Base-by-base conservation (phyloP, 1,140 invertebrate genomes). In the Hylaeus volcanicus region DNA sequence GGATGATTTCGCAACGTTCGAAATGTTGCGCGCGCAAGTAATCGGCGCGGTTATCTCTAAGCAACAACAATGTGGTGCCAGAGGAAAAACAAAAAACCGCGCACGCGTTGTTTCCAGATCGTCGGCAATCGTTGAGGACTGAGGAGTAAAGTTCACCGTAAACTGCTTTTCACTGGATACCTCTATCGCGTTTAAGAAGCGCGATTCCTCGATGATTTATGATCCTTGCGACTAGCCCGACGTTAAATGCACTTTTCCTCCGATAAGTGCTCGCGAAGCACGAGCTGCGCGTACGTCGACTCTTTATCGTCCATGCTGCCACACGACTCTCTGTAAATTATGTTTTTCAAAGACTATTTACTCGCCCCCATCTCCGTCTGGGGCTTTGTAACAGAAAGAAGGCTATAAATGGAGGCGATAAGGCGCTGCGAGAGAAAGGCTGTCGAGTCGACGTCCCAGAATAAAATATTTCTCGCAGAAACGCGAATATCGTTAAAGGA, bases 221-320 rank as follows among this genome's bases (percentile, higher is more conserved):
- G 58, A 12, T 14, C 37, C 37, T 55, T 58, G 41, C 55, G 63
- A 55, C 78, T 66, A 72, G 60, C 69, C 72, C 55, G 51, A 82
- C 69, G 72, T 81, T 79, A 86, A 86, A 37, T 75, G 68, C 53
- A 68, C 9, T 86, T 82, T 79, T 86, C 37, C 15, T 9, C 12
- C 15, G 78, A 84, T 82, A 84, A 79, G 5, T 9, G 48, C n/a
- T 14, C 39, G 5, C 45, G 55, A 41, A 86, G 85, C 82, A 77
- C 82, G 82, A 86, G 85, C 82, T 84, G 79, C 79, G 86, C 82
- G 85, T 74, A 84, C 86, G 86, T 84, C 86, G 63, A 51, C 58
- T 60, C 63, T 66, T 82, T 86, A 86, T 87, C 86, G n/a, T 9
- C 37, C 58, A 51, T 75, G 68, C 72, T 69, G 86, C 86, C 86